Percentiles rank a stretch among this genome's conserved stretches.
phyloP scores from a whole-genome alignment of 2,888 invertebrate genomes.

The Pocota personata region DNA sequence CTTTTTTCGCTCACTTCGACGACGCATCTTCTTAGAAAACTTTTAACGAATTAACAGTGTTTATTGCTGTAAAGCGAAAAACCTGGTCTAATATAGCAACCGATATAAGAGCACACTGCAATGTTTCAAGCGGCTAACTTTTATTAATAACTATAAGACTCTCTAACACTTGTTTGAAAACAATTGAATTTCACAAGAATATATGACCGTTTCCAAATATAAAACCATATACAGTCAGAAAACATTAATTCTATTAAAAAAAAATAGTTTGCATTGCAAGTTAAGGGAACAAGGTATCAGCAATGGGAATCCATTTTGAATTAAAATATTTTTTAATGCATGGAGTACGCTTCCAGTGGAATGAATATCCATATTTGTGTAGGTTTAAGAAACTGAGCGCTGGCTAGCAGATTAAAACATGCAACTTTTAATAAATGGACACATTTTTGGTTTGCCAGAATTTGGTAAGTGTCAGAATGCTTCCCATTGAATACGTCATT shows the following conservation, averaged over 20 bases:
- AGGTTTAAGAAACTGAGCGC: background rate
- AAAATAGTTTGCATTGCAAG: constrained; percentile 17
- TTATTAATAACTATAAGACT: background rate
- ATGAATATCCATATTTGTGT: background rate
- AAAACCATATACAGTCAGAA: background rate
- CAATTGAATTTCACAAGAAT: background rate
- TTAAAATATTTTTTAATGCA: constrained; percentile 30
- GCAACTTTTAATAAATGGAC: background rate
- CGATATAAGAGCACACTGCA: constrained; percentile 28
- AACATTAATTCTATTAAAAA: constrained; percentile 12
- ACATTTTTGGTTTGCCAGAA: no score
- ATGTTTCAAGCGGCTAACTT: constrained; percentile 16
- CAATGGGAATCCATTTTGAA: constrained; percentile 44
- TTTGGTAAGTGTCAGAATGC: no score
- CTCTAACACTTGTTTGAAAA: background rate
- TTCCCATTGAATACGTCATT: no score
- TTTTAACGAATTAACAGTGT: background rate
- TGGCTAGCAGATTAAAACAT: background rate
- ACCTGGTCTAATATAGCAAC: constrained; percentile 3
- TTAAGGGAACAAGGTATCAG: constrained; percentile 25
- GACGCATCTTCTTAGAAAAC: constrained; percentile 85
- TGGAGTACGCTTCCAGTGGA: background rate
- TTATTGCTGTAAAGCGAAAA: background rate
- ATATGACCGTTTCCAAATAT: background rate
- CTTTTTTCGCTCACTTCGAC: constrained; percentile 89